phyloP scores from a whole-genome alignment of 2,888 invertebrate genomes.

The Harpalus rubripes region DNA sequence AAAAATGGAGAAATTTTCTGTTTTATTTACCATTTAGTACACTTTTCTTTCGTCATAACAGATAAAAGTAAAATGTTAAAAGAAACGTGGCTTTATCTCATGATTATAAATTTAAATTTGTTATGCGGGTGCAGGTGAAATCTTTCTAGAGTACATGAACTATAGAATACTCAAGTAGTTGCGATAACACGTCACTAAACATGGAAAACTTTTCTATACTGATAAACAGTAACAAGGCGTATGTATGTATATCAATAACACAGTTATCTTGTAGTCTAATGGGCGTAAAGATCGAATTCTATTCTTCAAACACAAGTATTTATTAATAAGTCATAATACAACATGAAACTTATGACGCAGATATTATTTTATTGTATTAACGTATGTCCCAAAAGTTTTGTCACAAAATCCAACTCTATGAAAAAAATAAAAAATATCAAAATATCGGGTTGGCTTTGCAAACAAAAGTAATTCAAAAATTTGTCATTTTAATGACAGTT shows the following conservation, averaged over 20 bases:
- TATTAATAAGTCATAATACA: not conserved
- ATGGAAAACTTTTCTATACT: not conserved
- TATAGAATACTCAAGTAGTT: conserved; percentile 64
- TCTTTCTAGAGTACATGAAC: conserved; percentile 62
- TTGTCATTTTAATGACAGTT: too few relatives aligned
- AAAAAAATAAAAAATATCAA: too few relatives aligned
- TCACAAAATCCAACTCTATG: too few relatives aligned
- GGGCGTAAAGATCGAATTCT: conserved; percentile 40
- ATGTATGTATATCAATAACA: conserved; percentile 23
- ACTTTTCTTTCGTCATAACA: not conserved
- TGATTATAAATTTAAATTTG: conserved; percentile 65
- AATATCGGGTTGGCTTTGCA: too few relatives aligned
- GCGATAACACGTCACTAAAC: conserved; percentile 39
- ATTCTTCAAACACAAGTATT: conserved; percentile 6
- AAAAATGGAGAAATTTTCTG: not conserved
- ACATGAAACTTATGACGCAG: not conserved
- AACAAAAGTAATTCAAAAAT: too few relatives aligned
- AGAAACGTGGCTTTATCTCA: conserved; percentile 1
- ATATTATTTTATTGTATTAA: too few relatives aligned
- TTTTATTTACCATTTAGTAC: not conserved
- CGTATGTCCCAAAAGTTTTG: too few relatives aligned
- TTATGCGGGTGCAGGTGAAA: conserved; percentile 64
- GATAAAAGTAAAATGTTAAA: conserved; percentile 5
- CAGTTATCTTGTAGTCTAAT: conserved; percentile 5
- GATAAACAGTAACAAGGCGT: conserved; percentile 33